These are phyloP conservation scores for Selene dorsalis DNA, from an alignment of 2,797 vertebrate genomes.

Conservation along the genomic window DNA sequence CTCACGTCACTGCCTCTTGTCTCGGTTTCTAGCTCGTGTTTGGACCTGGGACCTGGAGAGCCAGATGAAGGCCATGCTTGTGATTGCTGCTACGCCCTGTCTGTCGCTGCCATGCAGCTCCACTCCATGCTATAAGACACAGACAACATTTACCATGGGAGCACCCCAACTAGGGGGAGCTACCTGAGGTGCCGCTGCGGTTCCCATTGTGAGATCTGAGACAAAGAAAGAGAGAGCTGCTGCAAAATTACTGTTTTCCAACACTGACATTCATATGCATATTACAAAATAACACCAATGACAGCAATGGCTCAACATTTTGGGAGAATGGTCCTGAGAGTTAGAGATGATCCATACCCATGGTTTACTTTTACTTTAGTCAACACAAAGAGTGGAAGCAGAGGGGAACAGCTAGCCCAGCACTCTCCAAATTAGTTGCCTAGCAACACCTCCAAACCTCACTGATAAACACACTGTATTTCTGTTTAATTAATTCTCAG, in stretches of 20 bases:
- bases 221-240: conserved; percentile 35
- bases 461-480: not conserved
- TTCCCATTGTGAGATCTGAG: conserved; percentile 91
- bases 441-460: not conserved
- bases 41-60: conserved; percentile 67
- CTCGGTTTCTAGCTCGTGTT: conserved; percentile 21
- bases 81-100: conserved; percentile 71
- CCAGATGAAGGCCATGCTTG: conserved; percentile 63
- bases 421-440: not conserved
- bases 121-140: conserved; percentile 84
- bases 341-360: not conserved
- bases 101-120: conserved; percentile 80
- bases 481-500: not conserved
- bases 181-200: conserved; percentile 93
- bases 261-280: not conserved
- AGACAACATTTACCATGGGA: conserved; percentile 92
- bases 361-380: not conserved
- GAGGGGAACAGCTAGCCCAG: not conserved
- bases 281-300: not conserved
- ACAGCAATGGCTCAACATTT: conserved; percentile 29
- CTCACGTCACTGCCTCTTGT: conserved; percentile 2
- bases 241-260: conserved; percentile 58
- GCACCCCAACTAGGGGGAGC: conserved; percentile 96
- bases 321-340: not conserved
- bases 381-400: not conserved